Percentiles rank a stretch among this genome's conserved stretches.
Conservation (phyloP, 2,113 vertebrate genomes). For the Thymallus thymallus region DNA sequence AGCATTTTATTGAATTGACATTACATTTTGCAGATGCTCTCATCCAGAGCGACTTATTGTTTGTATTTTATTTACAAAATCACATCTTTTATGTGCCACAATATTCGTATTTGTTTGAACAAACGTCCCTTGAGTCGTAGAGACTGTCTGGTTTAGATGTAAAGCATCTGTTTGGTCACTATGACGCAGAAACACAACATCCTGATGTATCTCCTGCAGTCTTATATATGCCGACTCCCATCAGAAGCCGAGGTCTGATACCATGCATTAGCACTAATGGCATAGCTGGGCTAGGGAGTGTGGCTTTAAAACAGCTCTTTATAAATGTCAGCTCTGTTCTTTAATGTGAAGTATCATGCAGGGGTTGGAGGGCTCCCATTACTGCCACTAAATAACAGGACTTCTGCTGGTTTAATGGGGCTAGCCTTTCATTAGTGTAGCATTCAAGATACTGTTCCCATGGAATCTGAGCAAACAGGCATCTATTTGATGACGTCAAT, state of each 20-base stretch:
- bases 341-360: conserved; percentile 38
- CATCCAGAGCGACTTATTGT: no score
- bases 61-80: no score
- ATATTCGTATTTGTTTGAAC: no score
- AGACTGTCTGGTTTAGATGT: no score
- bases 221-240: no score
- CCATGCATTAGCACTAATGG: neutral
- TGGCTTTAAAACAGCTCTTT: conserved; percentile 37
- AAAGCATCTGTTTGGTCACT: no score
- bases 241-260: neutral
- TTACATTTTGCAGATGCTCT: no score
- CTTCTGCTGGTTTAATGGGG: conserved; percentile 36
- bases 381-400: conserved; percentile 29
- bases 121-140: no score
- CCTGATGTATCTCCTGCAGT: no score
- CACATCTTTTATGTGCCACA: no score
- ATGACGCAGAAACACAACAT: no score
- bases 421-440: conserved; percentile 29
- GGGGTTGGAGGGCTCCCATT: conserved; percentile 7
- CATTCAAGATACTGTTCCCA: conserved; percentile 14
- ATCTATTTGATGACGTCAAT: conserved; percentile 21
- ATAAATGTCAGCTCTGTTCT: conserved; percentile 47
- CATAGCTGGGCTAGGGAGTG: conserved; percentile 2
- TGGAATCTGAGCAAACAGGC: conserved; percentile 16
- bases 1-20: no score